Evolutionary conservation across 1,140 invertebrate genomes (phyloP), one percentile per base, ranked within the genome.

Genomic region (Anthonomus grandis): DNA sequence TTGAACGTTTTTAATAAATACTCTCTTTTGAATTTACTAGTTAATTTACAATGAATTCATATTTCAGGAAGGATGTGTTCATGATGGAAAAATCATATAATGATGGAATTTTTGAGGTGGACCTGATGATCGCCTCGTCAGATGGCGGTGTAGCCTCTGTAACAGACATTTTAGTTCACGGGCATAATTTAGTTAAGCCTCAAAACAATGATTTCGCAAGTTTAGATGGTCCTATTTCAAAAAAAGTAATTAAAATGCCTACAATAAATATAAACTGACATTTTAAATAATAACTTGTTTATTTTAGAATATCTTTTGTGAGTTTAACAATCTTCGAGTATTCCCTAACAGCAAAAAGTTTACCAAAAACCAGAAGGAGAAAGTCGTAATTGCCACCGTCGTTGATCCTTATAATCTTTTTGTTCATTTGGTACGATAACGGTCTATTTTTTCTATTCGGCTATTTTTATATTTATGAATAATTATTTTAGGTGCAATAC

Each of bases 401-500:
- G 48, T 51, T 12, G 64, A 66, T 57, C 64, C 64, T 9, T 49
- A 59, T 41, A 49, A 64, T 38, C 57, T 66, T 19, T 62, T 57
- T 25, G 50, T 66, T 9, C 64, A 66, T 39, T 36, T 66, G 31
- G 64, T 61, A 46, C 48, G 51, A 41, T 12, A 17, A 22, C 21
- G 4, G 6, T 10, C 19, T 22, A 45, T 9, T 45, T 45, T 17
- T 39, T 39, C 10, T n/a, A 39, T 12, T 34, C 13, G 2, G 10
- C 31, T 34, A 41, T 41, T 22, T 1, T 45, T 12, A 23, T 22
- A 45, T 22, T 23, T 48, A 12, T 36, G 19, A 50, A 36, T 45
- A 22, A 38, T 13, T 51, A 21, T 48, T 57, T 4, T 17, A 62
- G 60, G 50, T 52, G n/a, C 12, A 25, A 23, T 22, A 59, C 49